A percentile compares a stretch with the other conserved stretches of the same genome.
Conservation (phyloP, 1,140 invertebrate genomes). For the Pseudomyrmex cubaensis region DNA sequence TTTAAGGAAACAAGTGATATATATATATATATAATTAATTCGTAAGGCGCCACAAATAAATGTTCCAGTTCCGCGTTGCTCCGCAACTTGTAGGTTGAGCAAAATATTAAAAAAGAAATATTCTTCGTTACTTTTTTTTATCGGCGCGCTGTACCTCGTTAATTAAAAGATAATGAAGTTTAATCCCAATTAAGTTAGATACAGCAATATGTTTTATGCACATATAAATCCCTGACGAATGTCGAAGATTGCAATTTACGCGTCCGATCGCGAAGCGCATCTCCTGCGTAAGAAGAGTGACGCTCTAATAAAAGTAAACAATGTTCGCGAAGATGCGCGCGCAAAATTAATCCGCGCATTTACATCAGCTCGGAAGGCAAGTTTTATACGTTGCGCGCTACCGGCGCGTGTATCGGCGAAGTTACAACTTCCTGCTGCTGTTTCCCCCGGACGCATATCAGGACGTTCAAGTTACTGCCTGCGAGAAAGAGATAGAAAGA, state of each 20-base stretch:
- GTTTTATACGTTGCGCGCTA: slow-evolving; percentile 24
- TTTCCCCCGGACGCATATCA: slow-evolving; percentile 38
- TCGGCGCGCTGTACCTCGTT: too few relatives aligned
- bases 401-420: slow-evolving; percentile 32
- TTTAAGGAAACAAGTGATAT: background rate
- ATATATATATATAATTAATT: too few relatives aligned
- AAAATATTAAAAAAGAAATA: too few relatives aligned
- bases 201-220: too few relatives aligned
- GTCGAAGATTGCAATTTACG: background rate
- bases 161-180: too few relatives aligned
- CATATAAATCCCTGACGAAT: background rate
- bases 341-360: slow-evolving; percentile 26
- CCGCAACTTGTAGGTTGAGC: too few relatives aligned
- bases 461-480: slow-evolving; percentile 13
- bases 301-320: background rate
- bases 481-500: slow-evolving; percentile 9
- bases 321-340: slow-evolving; percentile 7
- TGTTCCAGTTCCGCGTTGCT: too few relatives aligned
- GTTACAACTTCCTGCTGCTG: slow-evolving; percentile 54
- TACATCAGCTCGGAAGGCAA: slow-evolving; percentile 16
- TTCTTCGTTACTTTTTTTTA: too few relatives aligned
- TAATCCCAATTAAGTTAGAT: too few relatives aligned
- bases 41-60: too few relatives aligned
- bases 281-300: too few relatives aligned
- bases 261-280: too few relatives aligned